phyloP scores from a whole-genome alignment of 2,888 invertebrate genomes.

The Agriotes lineatus region DNA sequence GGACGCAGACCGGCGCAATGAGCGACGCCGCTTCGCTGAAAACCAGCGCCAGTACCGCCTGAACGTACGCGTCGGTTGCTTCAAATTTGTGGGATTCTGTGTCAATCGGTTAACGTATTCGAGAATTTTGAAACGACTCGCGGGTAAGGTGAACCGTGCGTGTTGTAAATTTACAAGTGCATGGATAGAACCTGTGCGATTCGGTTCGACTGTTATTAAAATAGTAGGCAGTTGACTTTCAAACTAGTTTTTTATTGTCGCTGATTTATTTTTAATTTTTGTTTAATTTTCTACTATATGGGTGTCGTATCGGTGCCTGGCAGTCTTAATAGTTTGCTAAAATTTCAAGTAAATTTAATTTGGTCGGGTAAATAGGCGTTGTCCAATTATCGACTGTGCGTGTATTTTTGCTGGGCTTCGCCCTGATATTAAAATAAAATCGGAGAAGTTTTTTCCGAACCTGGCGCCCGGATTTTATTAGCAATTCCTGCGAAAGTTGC shows the following conservation, averaged over 20 bases:
- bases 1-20: constrained; percentile 50
- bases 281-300: not conserved
- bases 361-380: constrained; percentile 23
- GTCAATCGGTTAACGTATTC: constrained; percentile 17
- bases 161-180: not conserved
- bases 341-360: not conserved
- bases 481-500: not conserved
- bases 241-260: not conserved
- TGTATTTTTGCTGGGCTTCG: not conserved
- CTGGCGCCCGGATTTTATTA: not conserved
- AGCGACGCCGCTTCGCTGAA: constrained; percentile 37
- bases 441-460: not conserved
- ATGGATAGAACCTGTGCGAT: no score
- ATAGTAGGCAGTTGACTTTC: not conserved
- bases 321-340: not conserved
- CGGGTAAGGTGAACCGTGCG: not conserved
- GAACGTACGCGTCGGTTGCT: constrained; percentile 38
- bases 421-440: constrained; percentile 12
- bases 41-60: constrained; percentile 46
- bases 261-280: not conserved
- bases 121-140: not conserved
- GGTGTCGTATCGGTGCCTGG: no score
- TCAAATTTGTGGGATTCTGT: constrained; percentile 18
- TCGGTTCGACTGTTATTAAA: no score
- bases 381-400: constrained; percentile 17